phyloP scores from a whole-genome alignment of 2,888 invertebrate genomes.

The Lithophane semibrunnea region DNA sequence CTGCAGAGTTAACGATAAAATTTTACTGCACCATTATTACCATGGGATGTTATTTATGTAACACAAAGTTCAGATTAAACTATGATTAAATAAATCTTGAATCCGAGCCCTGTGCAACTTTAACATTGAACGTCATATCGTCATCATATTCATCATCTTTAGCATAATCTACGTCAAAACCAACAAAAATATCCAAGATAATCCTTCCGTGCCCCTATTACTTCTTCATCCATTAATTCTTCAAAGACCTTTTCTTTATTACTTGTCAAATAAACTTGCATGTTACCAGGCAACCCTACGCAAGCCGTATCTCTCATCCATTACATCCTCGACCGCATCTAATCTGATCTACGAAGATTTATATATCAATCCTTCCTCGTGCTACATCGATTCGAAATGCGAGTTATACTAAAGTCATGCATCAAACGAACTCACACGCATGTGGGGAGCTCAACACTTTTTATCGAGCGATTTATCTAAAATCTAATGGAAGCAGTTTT shows the following conservation, averaged over 20 bases:
- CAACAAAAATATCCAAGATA: background rate
- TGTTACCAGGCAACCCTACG: slow-evolving; percentile 24
- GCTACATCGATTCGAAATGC: slow-evolving; percentile 63
- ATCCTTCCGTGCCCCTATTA: background rate
- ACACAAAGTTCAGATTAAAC: background rate
- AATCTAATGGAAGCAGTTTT: slow-evolving; percentile 27
- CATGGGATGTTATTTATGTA: background rate
- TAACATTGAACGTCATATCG: background rate
- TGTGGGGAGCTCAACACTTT: slow-evolving; percentile 41
- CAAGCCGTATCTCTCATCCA: slow-evolving; percentile 40
- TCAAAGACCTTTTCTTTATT: slow-evolving; percentile 12
- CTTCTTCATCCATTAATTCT: slow-evolving; percentile 1
- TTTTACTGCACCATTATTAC: background rate
- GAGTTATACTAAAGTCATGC: slow-evolving; percentile 55
- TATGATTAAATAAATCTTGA: background rate
- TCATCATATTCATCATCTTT: background rate
- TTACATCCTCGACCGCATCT: slow-evolving; percentile 63
- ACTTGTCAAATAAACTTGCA: slow-evolving; percentile 12
- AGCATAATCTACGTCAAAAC: background rate
- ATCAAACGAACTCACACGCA: slow-evolving; percentile 48
- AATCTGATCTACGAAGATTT: slow-evolving; percentile 79
- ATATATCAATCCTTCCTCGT: slow-evolving; percentile 70
- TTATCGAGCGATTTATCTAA: slow-evolving; percentile 48
- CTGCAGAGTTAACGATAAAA: background rate
- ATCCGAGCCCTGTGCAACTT: background rate